Percentiles rank a stretch among this genome's conserved stretches.
Evolutionary conservation across 2,888 invertebrate genomes (phyloP).

Genomic region (Hydroisotoma schaefferi): DNA sequence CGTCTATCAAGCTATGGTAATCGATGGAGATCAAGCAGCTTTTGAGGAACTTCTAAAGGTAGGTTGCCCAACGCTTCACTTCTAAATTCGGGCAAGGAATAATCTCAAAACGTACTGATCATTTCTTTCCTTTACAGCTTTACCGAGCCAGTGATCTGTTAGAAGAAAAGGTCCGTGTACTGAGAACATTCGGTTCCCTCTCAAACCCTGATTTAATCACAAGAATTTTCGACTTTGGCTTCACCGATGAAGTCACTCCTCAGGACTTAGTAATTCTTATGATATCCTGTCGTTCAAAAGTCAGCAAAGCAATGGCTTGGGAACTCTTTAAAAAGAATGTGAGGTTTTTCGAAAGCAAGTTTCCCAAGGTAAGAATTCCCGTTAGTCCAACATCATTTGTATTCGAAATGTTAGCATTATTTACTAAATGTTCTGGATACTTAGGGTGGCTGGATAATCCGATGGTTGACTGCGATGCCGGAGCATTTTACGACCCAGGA

Average conservation of each 20-base stretch:
- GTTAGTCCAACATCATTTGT: no score
- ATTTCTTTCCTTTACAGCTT: constrained; percentile 52
- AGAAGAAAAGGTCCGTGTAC: constrained; percentile 89
- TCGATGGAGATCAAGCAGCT: constrained; percentile 62
- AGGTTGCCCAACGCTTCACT: constrained; percentile 2
- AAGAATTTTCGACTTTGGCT: constrained; percentile 73
- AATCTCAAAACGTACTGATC: neutral
- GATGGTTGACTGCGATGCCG: constrained; percentile 76
- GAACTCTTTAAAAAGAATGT: constrained; percentile 83
- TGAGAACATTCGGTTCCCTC: constrained; percentile 76
- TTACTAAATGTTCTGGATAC: neutral
- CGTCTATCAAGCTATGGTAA: constrained; percentile 80
- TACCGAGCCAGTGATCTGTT: constrained; percentile 82
- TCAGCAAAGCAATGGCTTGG: constrained; percentile 85
- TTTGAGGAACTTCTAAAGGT: constrained; percentile 53
- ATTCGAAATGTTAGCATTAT: neutral
- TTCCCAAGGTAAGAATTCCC: constrained; percentile 45
- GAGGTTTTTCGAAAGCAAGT: constrained; percentile 56
- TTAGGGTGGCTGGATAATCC: constrained; percentile 75
- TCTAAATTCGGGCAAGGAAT: neutral
- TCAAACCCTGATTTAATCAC: constrained; percentile 67
- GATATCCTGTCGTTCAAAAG: constrained; percentile 66
- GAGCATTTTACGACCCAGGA: constrained; percentile 85
- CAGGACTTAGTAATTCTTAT: constrained; percentile 92
- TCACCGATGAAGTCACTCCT: constrained; percentile 82